phyloP scores from a whole-genome alignment of 37 sponge, comb jelly and placozoan genomes.

The Crambe crambe region DNA sequence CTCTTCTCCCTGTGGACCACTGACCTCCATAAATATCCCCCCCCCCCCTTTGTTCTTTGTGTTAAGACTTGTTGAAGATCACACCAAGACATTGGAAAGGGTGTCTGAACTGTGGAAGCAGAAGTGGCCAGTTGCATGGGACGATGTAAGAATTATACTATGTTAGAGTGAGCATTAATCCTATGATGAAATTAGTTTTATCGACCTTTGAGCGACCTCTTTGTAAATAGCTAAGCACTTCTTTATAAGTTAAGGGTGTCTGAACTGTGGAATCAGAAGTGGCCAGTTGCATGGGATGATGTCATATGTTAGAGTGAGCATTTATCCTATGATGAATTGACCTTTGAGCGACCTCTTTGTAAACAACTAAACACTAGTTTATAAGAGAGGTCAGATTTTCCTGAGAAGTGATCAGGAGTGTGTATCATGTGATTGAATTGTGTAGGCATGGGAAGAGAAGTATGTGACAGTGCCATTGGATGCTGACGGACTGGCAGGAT shows the following conservation, averaged over 20 bases:
- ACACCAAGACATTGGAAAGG: constrained; percentile 56
- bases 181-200: background rate
- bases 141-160: constrained; percentile 41
- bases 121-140: constrained; percentile 57
- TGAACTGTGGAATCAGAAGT: constrained; percentile 69
- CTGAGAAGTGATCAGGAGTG: background rate
- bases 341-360: too few relatives aligned
- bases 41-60: too few relatives aligned
- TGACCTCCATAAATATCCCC: too few relatives aligned
- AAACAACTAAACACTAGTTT: background rate
- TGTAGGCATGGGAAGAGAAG: constrained; percentile 75
- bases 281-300: constrained; percentile 60
- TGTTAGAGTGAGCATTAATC: background rate
- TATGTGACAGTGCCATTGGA: constrained; percentile 51
- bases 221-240: background rate
- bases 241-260: constrained; percentile 27
- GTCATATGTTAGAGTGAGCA: too few relatives aligned
- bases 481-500: constrained; percentile 66
- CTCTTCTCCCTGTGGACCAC: too few relatives aligned
- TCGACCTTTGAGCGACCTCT: too few relatives aligned
- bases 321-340: too few relatives aligned
- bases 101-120: constrained; percentile 68
- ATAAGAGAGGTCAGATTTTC: too few relatives aligned
- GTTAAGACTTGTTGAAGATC: constrained; percentile 50
- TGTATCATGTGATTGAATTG: background rate